Base-by-base conservation (phyloP, 1,140 invertebrate genomes). In the Neotoxoptera formosana region DNA sequence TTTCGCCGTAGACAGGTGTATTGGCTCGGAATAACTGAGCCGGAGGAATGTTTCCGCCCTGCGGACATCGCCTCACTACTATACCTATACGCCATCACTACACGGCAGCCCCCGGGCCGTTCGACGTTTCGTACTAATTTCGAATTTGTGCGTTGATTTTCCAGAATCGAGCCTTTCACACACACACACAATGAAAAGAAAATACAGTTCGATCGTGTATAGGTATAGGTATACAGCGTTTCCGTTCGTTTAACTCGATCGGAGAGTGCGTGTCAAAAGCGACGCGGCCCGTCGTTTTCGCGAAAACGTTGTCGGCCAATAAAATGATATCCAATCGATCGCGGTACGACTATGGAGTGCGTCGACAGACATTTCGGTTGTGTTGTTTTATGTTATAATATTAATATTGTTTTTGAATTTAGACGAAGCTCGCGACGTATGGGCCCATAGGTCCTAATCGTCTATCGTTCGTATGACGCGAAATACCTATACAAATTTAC, bases 131-230 rank as follows among this genome's bases (percentile, higher is more conserved):
- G 48, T 53, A 89, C n/a, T 76, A 76, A 76, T 76, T 76, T 76
- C 86, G 25, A 89, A 89, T 89, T 89, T 53, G 87, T 53, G 20
- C 87, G 34, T 53, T 25, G 87, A 89, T 89, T 89, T 89, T 89
- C n/a, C 48, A 17, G 36, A 84, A 45, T 36, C 7, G 34, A 84
- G 4, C 45, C 9, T 25, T 45, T 45, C 36, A 45, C 81, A 25
- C 36, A 84, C 81, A 41, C 41, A 7, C 41, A 21, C 36, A 9
- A 25, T 11, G 30, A 84, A 84, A 36, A 36, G 23, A 84, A 83
- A 83, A 83, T 83, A 83, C 81, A 21, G 21, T 14, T 41, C 36
- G 83, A 21, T 6, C 21, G 20, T 25, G 30, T 84, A 7, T n/a
- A n/a, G n/a, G n/a, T n/a, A n/a, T n/a, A n/a, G n/a, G n/a, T n/a